Percentiles rank a stretch among this genome's conserved stretches.
Evolutionary conservation across 2,888 invertebrate species (phyloP).

Genomic region (Lacanobia wlatinum): DNA sequence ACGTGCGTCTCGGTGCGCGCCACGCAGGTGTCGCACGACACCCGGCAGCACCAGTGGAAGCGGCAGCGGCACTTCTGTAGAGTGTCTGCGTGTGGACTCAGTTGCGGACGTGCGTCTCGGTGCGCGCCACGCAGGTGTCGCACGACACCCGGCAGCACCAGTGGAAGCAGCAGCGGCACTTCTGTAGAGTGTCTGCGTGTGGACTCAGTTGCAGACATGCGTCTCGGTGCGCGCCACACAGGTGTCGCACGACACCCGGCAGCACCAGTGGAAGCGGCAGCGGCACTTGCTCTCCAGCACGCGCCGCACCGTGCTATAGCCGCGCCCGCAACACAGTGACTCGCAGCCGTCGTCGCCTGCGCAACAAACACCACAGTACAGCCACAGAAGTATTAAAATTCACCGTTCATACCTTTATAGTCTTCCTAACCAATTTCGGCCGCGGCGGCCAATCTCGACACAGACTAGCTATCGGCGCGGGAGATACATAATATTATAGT

Average conservation of each 20-base stretch:
- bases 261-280: conserved; percentile 98
- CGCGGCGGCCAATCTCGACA: too few species aligned
- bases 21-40: too few species aligned
- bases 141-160: conserved; percentile 99
- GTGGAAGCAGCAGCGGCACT: conserved; percentile 98
- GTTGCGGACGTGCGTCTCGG: conserved; percentile 92
- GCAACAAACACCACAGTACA: neutral
- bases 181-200: conserved; percentile 62
- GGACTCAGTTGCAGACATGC: conserved; percentile 85
- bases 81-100: conserved; percentile 46
- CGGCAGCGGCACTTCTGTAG: too few species aligned
- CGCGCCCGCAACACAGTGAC: conserved; percentile 97
- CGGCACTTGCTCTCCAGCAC: conserved; percentile 95
- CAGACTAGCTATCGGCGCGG: too few species aligned
- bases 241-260: conserved; percentile 97
- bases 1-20: too few species aligned
- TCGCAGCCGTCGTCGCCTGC: conserved; percentile 95
- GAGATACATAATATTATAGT: too few species aligned
- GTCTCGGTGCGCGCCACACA: conserved; percentile 95
- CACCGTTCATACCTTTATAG: too few species aligned
- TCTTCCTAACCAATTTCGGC: too few species aligned
- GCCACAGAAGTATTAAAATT: neutral
- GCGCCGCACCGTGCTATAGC: conserved; percentile 96
- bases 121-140: conserved; percentile 95
- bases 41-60: too few species aligned